A percentile compares a stretch with the other conserved stretches of the same genome.
Evolutionary conservation across 2,888 invertebrate genomes (phyloP).

Genomic region (Acleris literana): DNA sequence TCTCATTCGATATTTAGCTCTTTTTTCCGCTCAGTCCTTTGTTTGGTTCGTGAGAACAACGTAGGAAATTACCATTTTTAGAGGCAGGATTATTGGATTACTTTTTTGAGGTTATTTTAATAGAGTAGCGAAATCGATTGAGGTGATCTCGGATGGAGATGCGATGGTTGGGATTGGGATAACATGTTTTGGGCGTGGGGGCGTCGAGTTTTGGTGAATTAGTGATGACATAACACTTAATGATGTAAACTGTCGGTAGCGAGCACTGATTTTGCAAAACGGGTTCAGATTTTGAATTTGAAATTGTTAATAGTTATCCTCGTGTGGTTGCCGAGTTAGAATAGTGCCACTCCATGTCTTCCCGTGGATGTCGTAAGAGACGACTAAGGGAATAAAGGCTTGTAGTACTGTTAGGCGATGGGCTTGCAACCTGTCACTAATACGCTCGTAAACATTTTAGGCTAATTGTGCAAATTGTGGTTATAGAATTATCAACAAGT

Average conservation of each 20-base stretch:
- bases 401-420: too few relatives aligned
- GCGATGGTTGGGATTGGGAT: constrained; percentile 58
- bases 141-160: constrained; percentile 51
- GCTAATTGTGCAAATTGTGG: too few relatives aligned
- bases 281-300: background rate
- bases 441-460: too few relatives aligned
- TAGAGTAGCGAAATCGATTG: constrained; percentile 35
- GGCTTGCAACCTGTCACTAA: too few relatives aligned
- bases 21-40: constrained; percentile 71
- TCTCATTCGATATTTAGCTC: constrained; percentile 52
- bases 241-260: constrained; percentile 1
- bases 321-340: too few relatives aligned
- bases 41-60: constrained; percentile 76
- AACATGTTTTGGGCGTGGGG: constrained; percentile 67
- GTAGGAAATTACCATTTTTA: constrained; percentile 80
- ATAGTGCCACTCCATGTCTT: too few relatives aligned
- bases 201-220: constrained; percentile 30
- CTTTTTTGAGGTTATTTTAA: constrained; percentile 39
- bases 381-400: too few relatives aligned
- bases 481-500: too few relatives aligned
- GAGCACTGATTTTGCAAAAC: background rate
- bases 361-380: too few relatives aligned
- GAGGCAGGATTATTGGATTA: constrained; percentile 71
- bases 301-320: too few relatives aligned
- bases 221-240: constrained; percentile 16